Evolutionary conservation across 2,888 invertebrate genomes (phyloP).

Genomic region (Pterostichus madidus): DNA sequence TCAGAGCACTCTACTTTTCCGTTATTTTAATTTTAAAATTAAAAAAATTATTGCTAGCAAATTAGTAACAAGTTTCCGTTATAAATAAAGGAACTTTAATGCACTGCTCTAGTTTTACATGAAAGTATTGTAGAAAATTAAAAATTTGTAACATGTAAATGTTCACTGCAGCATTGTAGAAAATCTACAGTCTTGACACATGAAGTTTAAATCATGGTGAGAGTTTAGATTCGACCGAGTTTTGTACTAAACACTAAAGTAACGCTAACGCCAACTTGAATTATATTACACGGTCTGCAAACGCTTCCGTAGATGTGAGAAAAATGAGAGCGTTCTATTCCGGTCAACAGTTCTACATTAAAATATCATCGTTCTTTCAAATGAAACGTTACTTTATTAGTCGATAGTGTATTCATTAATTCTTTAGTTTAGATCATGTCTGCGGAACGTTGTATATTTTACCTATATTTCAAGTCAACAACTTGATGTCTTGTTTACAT

Average conservation of each 20-base stretch:
- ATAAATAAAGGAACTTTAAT: background rate
- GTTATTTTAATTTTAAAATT: background rate
- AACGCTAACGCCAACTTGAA: conserved; percentile 36
- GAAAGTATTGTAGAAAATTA: background rate
- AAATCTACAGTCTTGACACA: too few species aligned
- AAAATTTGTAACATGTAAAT: conserved; percentile 2
- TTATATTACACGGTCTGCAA: conserved; percentile 52
- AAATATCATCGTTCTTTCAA: conserved; percentile 52
- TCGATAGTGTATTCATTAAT: conserved; percentile 13
- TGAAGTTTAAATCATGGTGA: too few species aligned
- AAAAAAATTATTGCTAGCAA: background rate
- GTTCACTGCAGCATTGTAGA: background rate
- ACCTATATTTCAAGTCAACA: too few species aligned
- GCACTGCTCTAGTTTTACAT: background rate
- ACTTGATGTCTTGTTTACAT: too few species aligned
- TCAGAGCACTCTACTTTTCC: background rate
- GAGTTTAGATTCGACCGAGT: conserved; percentile 31
- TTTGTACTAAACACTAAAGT: background rate
- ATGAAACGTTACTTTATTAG: conserved; percentile 50
- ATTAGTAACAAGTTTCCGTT: background rate
- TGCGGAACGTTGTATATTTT: too few species aligned
- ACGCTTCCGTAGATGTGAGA: conserved; percentile 48
- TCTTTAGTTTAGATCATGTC: too few species aligned
- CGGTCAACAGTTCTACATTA: conserved; percentile 57
- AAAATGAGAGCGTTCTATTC: conserved; percentile 61